Conservation (phyloP, 2,888 invertebrate species). For the Malthinus seriepunctatus region DNA sequence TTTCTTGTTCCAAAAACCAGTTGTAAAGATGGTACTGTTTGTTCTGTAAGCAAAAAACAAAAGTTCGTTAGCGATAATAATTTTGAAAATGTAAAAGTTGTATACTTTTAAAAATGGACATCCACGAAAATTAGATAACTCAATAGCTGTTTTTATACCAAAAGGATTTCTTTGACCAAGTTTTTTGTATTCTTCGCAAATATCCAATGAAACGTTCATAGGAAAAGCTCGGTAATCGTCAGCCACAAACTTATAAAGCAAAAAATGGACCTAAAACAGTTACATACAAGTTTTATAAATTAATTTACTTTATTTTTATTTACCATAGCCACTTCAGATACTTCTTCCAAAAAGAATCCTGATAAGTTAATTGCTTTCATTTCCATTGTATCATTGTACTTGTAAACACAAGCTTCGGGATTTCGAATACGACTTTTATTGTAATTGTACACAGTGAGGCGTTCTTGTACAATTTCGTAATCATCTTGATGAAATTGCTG, state of each 20-base stretch:
- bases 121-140: neutral
- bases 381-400: neutral
- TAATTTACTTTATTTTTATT: neutral
- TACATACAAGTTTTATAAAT: too few relatives aligned
- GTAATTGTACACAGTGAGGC: neutral
- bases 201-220: neutral
- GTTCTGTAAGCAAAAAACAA: too few relatives aligned
- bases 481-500: conserved; percentile 13
- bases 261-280: neutral
- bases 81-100: too few relatives aligned
- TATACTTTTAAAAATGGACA: neutral
- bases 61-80: too few relatives aligned
- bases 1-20: conserved; percentile 8
- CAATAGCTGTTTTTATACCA: neutral
- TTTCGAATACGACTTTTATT: neutral
- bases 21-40: too few relatives aligned
- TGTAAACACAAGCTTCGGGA: neutral
- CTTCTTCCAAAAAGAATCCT: neutral
- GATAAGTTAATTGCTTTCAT: conserved; percentile 7
- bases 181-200: neutral
- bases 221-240: neutral
- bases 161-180: neutral
- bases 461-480: conserved; percentile 9
- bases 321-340: neutral
- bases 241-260: neutral